Evolutionary conservation across 2,888 invertebrate species (phyloP).

Genomic region (Zygogramma bicolorata): DNA sequence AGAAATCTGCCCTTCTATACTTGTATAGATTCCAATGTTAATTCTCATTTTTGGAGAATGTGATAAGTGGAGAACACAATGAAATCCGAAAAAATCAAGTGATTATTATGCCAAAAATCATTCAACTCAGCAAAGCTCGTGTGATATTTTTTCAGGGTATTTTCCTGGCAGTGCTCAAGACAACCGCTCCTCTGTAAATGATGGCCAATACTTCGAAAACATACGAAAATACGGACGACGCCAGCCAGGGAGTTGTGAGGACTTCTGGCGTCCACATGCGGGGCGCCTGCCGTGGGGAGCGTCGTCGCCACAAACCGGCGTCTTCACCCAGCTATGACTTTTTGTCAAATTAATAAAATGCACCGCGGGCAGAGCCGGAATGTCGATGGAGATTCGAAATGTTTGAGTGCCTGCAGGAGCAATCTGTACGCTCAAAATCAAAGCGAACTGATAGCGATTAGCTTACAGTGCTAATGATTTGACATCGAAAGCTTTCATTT

Average conservation of each 20-base stretch:
- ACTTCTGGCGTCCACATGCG: conserved; percentile 58
- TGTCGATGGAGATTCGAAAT: not conserved
- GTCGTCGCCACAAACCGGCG: conserved; percentile 56
- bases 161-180: not conserved
- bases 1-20: too few species aligned
- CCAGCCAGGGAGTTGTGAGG: conserved; percentile 56
- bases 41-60: too few species aligned
- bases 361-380: conserved; percentile 40
- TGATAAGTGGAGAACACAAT: too few species aligned
- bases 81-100: too few species aligned
- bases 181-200: conserved; percentile 25
- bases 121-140: not conserved
- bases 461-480: too few species aligned
- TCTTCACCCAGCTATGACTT: conserved; percentile 56
- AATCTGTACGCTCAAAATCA: too few species aligned
- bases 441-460: too few species aligned
- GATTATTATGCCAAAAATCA: too few species aligned
- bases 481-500: too few species aligned
- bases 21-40: too few species aligned
- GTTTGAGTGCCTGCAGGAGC: conserved; percentile 3
- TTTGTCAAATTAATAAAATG: conserved; percentile 61
- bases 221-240: conserved; percentile 53
- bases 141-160: not conserved
- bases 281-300: conserved; percentile 42
- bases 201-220: conserved; percentile 24